phyloP scores from a whole-genome alignment of 53 echinoderm and acorn worm genomes.

The Pentamera pediparva region DNA sequence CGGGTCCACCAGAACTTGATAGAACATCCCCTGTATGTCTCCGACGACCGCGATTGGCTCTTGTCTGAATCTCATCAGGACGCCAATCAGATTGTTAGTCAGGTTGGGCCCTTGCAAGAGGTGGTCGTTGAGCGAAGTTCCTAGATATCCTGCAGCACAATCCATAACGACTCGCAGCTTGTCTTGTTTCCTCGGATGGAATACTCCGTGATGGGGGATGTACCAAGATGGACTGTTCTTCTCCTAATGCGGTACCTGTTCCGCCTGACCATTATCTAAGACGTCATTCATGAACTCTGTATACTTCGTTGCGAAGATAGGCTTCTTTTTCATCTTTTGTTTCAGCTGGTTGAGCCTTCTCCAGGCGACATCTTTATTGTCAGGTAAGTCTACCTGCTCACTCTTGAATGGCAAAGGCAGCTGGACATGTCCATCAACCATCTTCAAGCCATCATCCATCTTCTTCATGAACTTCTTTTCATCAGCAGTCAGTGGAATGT shows the following conservation, averaged over 20 bases:
- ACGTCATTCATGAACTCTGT: not conserved
- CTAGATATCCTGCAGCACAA: slow-evolving; percentile 41
- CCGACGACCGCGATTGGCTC: slow-evolving; percentile 49
- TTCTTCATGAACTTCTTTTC: slow-evolving; percentile 40
- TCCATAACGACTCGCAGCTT: slow-evolving; percentile 39
- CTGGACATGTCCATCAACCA: slow-evolving; percentile 47
- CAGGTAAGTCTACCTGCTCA: slow-evolving; percentile 42
- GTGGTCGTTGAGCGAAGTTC: slow-evolving; percentile 41
- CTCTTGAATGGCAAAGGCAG: slow-evolving; percentile 50
- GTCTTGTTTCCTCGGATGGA: slow-evolving; percentile 39
- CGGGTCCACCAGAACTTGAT: slow-evolving; percentile 44
- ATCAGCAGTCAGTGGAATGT: slow-evolving; percentile 23
- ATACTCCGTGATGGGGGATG: slow-evolving; percentile 52
- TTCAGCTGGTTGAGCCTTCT: slow-evolving; percentile 24
- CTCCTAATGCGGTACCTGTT: not conserved
- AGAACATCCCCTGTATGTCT: slow-evolving; percentile 62
- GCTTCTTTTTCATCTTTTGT: not conserved
- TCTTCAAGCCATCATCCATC: slow-evolving; percentile 46
- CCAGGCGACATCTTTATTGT: slow-evolving; percentile 33
- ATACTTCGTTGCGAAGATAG: not conserved
- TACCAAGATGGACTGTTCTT: slow-evolving; percentile 29
- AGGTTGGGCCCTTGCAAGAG: slow-evolving; percentile 55
- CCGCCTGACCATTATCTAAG: not conserved
- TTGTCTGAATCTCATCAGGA: slow-evolving; percentile 41
- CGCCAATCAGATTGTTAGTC: slow-evolving; percentile 47